Conservation (phyloP, 2,888 invertebrate genomes). For the Ptychoptera contaminata region DNA sequence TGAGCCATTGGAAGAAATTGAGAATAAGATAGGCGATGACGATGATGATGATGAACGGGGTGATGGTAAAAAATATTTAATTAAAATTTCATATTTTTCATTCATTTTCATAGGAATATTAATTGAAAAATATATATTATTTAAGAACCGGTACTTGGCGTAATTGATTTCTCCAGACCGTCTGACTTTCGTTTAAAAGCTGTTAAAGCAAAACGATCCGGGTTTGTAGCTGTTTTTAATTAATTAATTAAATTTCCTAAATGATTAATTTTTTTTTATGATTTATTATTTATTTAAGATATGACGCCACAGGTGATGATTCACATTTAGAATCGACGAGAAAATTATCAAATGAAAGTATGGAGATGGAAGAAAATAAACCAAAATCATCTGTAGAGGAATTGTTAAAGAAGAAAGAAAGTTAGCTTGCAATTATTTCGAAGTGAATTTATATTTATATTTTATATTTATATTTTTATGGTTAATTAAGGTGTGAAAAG, state of each 20-base stretch:
- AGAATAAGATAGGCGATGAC: slow-evolving; percentile 9
- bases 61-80: not conserved
- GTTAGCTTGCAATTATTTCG: too few species aligned
- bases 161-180: slow-evolving; percentile 28
- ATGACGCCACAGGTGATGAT: slow-evolving; percentile 5
- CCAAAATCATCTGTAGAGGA: slow-evolving; percentile 20
- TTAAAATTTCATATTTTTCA: not conserved
- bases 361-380: not conserved
- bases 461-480: too few species aligned
- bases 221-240: not conserved
- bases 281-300: not conserved
- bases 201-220: slow-evolving; percentile 26
- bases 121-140: not conserved
- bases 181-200: slow-evolving; percentile 30
- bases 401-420: not conserved
- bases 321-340: slow-evolving; percentile 8
- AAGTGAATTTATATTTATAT: too few species aligned
- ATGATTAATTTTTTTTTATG: not conserved
- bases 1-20: slow-evolving; percentile 15
- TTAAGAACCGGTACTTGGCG: slow-evolving; percentile 15
- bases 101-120: not conserved
- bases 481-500: too few species aligned
- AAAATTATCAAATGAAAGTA: not conserved
- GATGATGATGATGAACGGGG: slow-evolving; percentile 1
- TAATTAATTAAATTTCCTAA: not conserved